phyloP scores from a whole-genome alignment of 2,797 vertebrate species.

The Esox masquinongy region DNA sequence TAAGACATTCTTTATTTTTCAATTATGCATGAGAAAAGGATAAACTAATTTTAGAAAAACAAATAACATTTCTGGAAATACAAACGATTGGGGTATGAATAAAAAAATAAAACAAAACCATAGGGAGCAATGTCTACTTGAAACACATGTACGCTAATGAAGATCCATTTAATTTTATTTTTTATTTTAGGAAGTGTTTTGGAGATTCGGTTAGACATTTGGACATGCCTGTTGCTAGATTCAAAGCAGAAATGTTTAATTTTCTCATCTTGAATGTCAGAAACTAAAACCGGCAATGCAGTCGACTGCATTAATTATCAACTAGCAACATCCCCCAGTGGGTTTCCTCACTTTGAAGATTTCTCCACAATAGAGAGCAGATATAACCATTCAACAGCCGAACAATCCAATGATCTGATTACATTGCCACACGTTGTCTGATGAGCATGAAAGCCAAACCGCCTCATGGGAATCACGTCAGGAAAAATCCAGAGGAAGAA shows the following conservation, averaged over 20 bases:
- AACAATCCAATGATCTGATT: slow-evolving; percentile 69
- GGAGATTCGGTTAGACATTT: slow-evolving; percentile 63
- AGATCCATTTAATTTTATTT: slow-evolving; percentile 39
- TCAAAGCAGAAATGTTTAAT: slow-evolving; percentile 52
- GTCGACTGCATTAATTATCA: slow-evolving; percentile 74
- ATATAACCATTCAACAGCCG: slow-evolving; percentile 69
- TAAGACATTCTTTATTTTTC: slow-evolving; percentile 43
- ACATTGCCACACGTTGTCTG: slow-evolving; percentile 76
- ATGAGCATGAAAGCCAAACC: slow-evolving; percentile 69
- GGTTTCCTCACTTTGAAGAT: slow-evolving; percentile 73
- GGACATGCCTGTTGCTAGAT: slow-evolving; percentile 61
- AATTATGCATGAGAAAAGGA: slow-evolving; percentile 54
- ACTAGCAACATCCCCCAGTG: slow-evolving; percentile 67
- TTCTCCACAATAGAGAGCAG: slow-evolving; percentile 68
- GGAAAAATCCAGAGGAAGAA: slow-evolving; percentile 62
- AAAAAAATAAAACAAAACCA: slow-evolving; percentile 61
- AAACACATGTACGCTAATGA: slow-evolving; percentile 58
- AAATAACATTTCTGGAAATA: slow-evolving; percentile 59
- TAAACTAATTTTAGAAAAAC: slow-evolving; percentile 63
- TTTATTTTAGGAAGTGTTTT: slow-evolving; percentile 57
- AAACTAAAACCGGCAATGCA: slow-evolving; percentile 67
- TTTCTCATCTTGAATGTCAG: slow-evolving; percentile 57
- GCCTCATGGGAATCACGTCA: slow-evolving; percentile 69
- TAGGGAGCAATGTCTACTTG: slow-evolving; percentile 41
- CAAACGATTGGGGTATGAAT: slow-evolving; percentile 54